Percentiles rank a stretch among this genome's conserved stretches.
These are phyloP conservation scores for Caranx ignobilis DNA, from an alignment of 2,113 vertebrate genomes.

Conservation along the genomic window DNA sequence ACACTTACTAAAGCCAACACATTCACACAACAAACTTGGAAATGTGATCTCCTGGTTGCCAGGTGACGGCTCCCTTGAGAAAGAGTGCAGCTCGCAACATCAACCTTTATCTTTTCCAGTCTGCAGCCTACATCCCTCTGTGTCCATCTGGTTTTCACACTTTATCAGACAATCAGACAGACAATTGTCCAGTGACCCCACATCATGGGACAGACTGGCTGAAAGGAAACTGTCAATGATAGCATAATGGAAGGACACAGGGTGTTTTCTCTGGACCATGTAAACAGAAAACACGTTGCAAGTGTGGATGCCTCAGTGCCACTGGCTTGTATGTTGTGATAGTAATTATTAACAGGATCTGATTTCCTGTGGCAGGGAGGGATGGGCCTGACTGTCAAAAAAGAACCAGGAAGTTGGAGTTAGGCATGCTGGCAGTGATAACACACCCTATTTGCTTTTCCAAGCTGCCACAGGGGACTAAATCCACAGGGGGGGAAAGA, in stretches of 20 bases:
- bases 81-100: slow-evolving; percentile 32
- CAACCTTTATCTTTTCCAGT: slow-evolving; percentile 55
- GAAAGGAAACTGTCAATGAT: slow-evolving; percentile 27
- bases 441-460: slow-evolving; percentile 74
- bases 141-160: slow-evolving; percentile 49
- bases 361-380: slow-evolving; percentile 32
- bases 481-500: slow-evolving; percentile 54
- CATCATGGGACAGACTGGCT: not conserved
- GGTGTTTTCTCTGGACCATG: slow-evolving; percentile 20
- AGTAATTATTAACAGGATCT: slow-evolving; percentile 73
- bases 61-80: slow-evolving; percentile 77
- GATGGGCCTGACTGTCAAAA: slow-evolving; percentile 42
- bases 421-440: slow-evolving; percentile 67
- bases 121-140: slow-evolving; percentile 27
- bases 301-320: not conserved
- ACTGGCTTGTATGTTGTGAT: slow-evolving; percentile 29
- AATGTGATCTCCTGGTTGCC: slow-evolving; percentile 81
- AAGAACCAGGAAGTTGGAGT: slow-evolving; percentile 70
- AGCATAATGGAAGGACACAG: slow-evolving; percentile 6
- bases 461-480: slow-evolving; percentile 52
- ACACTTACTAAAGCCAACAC: not conserved
- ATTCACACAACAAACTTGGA: slow-evolving; percentile 41
- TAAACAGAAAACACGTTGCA: slow-evolving; percentile 14
- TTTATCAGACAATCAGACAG: slow-evolving; percentile 51
- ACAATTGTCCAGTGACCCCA: slow-evolving; percentile 34